Base-by-base conservation (phyloP, 1,140 invertebrate genomes). In the Yoshiicerus persimilis region DNA sequence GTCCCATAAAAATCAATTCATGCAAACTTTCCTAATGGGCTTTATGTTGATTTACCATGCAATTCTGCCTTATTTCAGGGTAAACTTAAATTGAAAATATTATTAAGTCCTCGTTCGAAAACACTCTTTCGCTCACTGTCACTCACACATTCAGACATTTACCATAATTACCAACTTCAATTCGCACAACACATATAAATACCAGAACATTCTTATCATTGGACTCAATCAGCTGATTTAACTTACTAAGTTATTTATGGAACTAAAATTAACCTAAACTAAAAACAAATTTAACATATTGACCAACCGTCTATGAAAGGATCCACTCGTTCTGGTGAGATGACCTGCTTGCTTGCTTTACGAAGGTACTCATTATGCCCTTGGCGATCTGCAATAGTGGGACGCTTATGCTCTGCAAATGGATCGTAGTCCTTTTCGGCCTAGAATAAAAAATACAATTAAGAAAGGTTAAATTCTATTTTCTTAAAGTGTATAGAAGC, bases 221-320 rank as follows among this genome's bases (percentile, higher is more conserved):
- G 39, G 85, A 86, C 47, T 64, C 41, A 64, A 86, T 66, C 34
- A 66, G 47, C 47, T 66, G n/a, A 39, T 41, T 87, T 77, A 77
- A 87, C n/a, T 66, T 70, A 80, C 27, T 34, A 77, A 34, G 36
- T 11, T 8, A 36, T 36, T 32, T 2, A 36, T 13, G 8, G n/a
- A 66, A 34, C 30, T 16, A 38, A 36, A 8, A 36, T 47, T 34
- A 86, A 64, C 34, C 75, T 75, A 89, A 87, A 87, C 56, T 88
- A 86, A 85, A 30, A 32, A 32, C 83, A 87, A 87, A 86, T 91
- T 77, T 88, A 91, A 89, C 75, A 87, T 27, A 41, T 87, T 83
- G 91, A 95, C 95, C 93, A 94, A 99, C 98, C 98, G 94, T 99
- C 97, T 91, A 97, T 97, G 94, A 99, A 99, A 27, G 98, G 97